Evolutionary conservation across 1,140 invertebrate genomes (phyloP), one percentile per base, ranked within the genome.

Genomic region (Leucophenga varia): DNA sequence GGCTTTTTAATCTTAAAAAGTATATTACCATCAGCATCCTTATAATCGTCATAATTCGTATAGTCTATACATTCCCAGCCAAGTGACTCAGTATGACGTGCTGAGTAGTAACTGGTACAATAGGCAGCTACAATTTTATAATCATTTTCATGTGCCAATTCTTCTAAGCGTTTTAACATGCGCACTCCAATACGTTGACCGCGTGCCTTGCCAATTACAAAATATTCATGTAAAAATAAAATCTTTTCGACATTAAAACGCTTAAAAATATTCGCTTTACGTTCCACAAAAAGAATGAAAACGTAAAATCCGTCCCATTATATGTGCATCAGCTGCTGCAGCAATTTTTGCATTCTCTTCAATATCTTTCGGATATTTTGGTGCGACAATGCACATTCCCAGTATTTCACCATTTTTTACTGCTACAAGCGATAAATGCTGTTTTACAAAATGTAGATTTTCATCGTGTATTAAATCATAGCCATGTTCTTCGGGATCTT

Each of bases 191-290:
- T 21, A 0, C 57, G 57, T 7, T 57, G 50, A 22, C 59, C 59
- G n/a, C 59, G 43, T 1, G 57, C 19, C 3, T 38, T 28, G 22
- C 21, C 39, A 18, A 60, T 55, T n/a, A n/a, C n/a, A n/a, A 40
- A 41, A 51, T 14, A 57, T 61, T 1, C n/a, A 59, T 52, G 22
- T 59, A 45, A 0, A 57, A 61, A 22, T 61, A 54, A 19, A 61
- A 34, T 0, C 36, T 14, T 5, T 54, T 46, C 2, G 36, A 57
- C 14, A 3, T 32, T 42, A 9, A 41, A 59, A 1, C 47, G 54
- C 43, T 61, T 17, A 16, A 49, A 59, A 3, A 59, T 32, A 47
- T 59, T 44, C 8, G 49, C 38, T 14, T 55, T 43, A 1, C 31
- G 16, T 21, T 60, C 57, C 0, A 58, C 1, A 34, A 52, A 1